Evolutionary conservation across 2,113 vertebrate species (phyloP), one percentile per base, ranked within the genome.

Genomic region (Hippocampus abdominalis): DNA sequence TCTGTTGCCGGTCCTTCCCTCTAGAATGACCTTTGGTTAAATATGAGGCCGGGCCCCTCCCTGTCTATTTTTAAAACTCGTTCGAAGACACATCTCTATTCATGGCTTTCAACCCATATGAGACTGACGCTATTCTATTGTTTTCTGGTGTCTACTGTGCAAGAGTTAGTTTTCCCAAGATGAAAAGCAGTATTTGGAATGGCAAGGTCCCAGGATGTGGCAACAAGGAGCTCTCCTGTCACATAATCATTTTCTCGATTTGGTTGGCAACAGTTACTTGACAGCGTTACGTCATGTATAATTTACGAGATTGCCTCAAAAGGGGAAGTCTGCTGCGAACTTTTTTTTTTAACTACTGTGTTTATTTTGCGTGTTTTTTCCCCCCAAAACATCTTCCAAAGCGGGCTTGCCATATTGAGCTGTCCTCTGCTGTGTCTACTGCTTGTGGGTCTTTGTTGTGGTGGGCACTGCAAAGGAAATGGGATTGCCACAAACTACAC

Each of bases 361-460:
- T 71, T 68, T 70, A 74, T 70, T 77, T 64, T 71, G 57, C 62
- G 48, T 56, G 42, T 20, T 25, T 59, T 68, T 57, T n/a, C 64
- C 18, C 46, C 54, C 12, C 25, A 44, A 57, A 70, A 59, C 51
- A 60, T 73, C 71, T 73, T 76, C 72, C 74, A 80, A 89, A 87
- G 69, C 73, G 63, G 69, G 70, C 51, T 69, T 66, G 72, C 49
- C 69, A 83, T 75, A 66, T 82, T 87, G 72, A 69, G 72, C 73
- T 69, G 57, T 72, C 64, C 21, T 69, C 67, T 74, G 66, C 73
- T 60, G 51, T 1, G n/a, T 69, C 60, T 79, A 72, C 49, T 78
- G 70, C 81, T 88, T 81, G 21, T 77, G 69, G 46, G 49, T 74
- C 72, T 86, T 80, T 89, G 74, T 87, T 89, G 88, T 90, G 87